Base-by-base conservation (phyloP, 2,888 invertebrate species). In the Leptinotarsa juncta region DNA sequence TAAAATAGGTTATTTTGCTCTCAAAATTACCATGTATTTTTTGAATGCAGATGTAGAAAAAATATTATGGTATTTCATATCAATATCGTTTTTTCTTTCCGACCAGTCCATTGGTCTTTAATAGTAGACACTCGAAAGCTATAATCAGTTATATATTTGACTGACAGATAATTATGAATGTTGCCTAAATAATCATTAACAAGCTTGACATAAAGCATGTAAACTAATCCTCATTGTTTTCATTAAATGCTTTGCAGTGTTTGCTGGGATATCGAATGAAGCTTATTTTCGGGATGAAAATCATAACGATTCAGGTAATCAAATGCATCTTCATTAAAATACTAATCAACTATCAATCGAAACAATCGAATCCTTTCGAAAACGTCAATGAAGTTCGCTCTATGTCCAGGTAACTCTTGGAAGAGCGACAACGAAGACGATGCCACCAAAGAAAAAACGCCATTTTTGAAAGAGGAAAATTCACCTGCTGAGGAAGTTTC, bases 251-350 rank as follows among this genome's bases (percentile, higher is more conserved):
- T 81, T 85, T 89, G 76, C 90, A 91, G 91, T 91, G 85, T 87
- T 89, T 90, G 88, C 89, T 88, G 93, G 93, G 86, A 91, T 94
- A 88, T 93, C 93, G 91, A 94, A 94, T 90, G 91, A 92, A 89
- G 92, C 92, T 89, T 94, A 94, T 90, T 93, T 93, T 89, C 91
- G 92, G 85, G 94, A 94, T 89, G 92, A 93, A 89, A 93, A 93
- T 89, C 91, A 91, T 89, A 92, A 92, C 87, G 87, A 88, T 86
- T 91, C 92, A 87, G 87, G 88, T 88, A 88, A 84, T 79, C 48
- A 70, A 70, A 70, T 77, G 71, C 72, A 75, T 77, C 71, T 72
- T 65, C 65, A 69, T 51, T 57, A 70, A 23, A 62, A 14, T 51
- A 73, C 74, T 74, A 67, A 74, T 70, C 32, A 48, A 48, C 48